Evolutionary conservation across 2,797 vertebrate genomes (phyloP), one percentile per base, ranked within the genome.

Genomic region (Melanotaenia nigrans): DNA sequence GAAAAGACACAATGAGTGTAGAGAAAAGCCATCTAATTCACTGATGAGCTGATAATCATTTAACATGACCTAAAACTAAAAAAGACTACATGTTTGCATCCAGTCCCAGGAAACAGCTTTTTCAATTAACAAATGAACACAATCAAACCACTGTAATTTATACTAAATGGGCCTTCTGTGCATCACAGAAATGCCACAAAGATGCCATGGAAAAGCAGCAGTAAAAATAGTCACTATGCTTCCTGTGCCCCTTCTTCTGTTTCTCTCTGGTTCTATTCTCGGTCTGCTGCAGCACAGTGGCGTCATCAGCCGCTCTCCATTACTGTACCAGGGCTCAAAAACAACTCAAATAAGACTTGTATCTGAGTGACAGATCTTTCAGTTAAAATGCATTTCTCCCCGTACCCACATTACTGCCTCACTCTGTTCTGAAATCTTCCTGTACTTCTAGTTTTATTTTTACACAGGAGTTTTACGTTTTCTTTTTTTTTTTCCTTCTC

Each of bases 201-300:
- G 75, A 79, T 79, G 71, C 68, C 72, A 77, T 59, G 78, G 77
- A 84, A 66, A 83, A 78, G 62, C 72, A 68, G 86, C 57, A 57
- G 59, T 88, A 92, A 92, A 93, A 93, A 93, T 92, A 94, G 89
- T 64, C 75, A 24, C 36, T 14, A n/a, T 30, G 74, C 84, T 93
- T 92, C 90, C 89, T 89, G 84, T 84, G 68, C 65, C 65, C 58
- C 65, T 66, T 61, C 82, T 78, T 62, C 74, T 81, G 74, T 79
- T 70, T 71, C 79, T 68, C 59, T 73, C 73, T 8, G 57, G 5
- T 24, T 82, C 80, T 86, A 81, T 84, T 87, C 76, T 79, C 59
- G 65, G 79, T 62, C 55, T 55, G 58, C 25, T 45, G 16, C 30
- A 3, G 51, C 65, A 60, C 68, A 36, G 42, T 53, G 58, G 61